A percentile compares a stretch with the other conserved stretches of the same genome.
Evolutionary conservation across 2,888 invertebrate species (phyloP).

Genomic region (Caenorhabditis auriculariae): DNA sequence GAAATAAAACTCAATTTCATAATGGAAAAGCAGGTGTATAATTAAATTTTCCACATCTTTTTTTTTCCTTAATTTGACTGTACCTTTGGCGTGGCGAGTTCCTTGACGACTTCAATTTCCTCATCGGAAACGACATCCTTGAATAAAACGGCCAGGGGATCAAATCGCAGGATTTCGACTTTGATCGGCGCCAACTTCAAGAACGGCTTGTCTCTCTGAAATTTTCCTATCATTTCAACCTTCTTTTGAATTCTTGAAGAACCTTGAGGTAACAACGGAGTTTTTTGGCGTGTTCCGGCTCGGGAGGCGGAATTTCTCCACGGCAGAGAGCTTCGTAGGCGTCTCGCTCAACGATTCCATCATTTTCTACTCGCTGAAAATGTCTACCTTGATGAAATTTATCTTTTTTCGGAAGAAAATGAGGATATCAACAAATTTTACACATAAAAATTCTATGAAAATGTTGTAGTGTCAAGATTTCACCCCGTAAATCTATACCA

Average conservation of each 20-base stretch:
- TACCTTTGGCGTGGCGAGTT: conserved; percentile 83
- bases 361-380: conserved; percentile 38
- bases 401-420: no score
- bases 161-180: conserved; percentile 58
- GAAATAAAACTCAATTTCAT: not conserved
- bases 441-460: no score
- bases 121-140: conserved; percentile 72
- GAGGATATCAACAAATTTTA: no score
- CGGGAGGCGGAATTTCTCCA: conserved; percentile 38
- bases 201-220: conserved; percentile 51
- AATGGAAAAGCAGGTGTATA: not conserved
- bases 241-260: not conserved
- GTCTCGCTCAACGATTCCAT: conserved; percentile 65
- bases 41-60: not conserved
- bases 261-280: conserved; percentile 59
- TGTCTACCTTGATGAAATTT: no score
- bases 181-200: conserved; percentile 61
- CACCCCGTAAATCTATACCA: no score
- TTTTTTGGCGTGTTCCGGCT: conserved; percentile 39
- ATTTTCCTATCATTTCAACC: not conserved
- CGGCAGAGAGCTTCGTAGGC: conserved; percentile 68
- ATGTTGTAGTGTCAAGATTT: no score
- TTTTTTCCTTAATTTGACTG: not conserved
- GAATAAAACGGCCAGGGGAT: conserved; percentile 59
- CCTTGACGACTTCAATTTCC: conserved; percentile 83